Base-by-base conservation (phyloP, 2,797 vertebrate genomes). In the Phaenicophaeus curvirostris region DNA sequence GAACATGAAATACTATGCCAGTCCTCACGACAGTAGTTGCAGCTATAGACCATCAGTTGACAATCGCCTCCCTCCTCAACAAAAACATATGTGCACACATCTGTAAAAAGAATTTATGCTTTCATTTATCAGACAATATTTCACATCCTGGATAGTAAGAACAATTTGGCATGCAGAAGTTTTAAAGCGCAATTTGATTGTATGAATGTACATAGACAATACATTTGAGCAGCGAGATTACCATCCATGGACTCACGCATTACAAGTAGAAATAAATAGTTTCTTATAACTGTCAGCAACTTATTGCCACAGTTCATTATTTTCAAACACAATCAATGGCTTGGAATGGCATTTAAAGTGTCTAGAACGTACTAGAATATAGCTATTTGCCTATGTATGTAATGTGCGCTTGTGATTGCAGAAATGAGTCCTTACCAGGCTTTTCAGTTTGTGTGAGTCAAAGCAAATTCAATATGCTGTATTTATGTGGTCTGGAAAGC, bases 371-470 rank as follows among this genome's bases (percentile, higher is more conserved):
- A 3, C 28, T 4, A 16, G n/a, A 76, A 71, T 10, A 12, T 31
- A 80, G 73, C 4, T 8, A 1, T 66, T 61, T 65, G 76, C 44
- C 39, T 51, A 17, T 3, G 33, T 9, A 23, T 7, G 5, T 10
- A 69, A 20, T 59, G 42, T 91, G 50, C 35, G 68, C 35, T 65
- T 84, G 44, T 55, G 62, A 71, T 88, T 89, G 86, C 76, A 95
- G 86, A 80, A 90, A 90, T 94, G 55, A 77, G 53, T 85, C 35
- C 68, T 96, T 85, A 90, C 25, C 28, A 90, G 90, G 94, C 80
- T 79, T 86, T 95, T 93, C 81, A 77, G 66, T 90, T 97, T 72
- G 71, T 50, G 14, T 92, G 62, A 94, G 74, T 86, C 89, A 96
- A 46, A 94, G 73, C 67, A 88, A 67, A 92, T 51, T 28, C 44